These are phyloP conservation scores for Vicugna pacos DNA, from an alignment of 2,113 vertebrate species.

Conservation along the genomic window DNA sequence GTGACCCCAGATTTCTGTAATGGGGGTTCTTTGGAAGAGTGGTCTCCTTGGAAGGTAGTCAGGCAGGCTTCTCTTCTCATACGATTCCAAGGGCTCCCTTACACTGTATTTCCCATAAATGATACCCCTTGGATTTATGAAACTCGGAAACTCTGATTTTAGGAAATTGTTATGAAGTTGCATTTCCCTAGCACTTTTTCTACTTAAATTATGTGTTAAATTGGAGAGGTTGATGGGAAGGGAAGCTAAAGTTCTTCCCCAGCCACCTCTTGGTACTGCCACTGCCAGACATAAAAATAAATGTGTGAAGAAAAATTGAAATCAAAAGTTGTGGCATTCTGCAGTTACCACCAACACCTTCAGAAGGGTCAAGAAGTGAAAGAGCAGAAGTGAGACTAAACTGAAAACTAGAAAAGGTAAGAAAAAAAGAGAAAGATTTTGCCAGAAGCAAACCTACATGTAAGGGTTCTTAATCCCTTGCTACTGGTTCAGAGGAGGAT, in stretches of 20 bases:
- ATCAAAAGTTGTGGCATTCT: neutral
- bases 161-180: neutral
- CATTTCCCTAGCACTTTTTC: neutral
- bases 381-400: neutral
- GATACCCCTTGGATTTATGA: neutral
- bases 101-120: neutral
- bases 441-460: neutral
- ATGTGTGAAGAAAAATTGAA: neutral
- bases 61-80: neutral
- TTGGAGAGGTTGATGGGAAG: neutral
- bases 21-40: neutral
- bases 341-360: neutral
- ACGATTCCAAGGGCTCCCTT: neutral
- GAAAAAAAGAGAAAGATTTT: neutral
- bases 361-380: neutral
- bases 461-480: neutral
- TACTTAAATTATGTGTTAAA: neutral
- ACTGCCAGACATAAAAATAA: neutral
- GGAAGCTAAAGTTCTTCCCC: neutral
- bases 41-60: neutral
- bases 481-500: neutral
- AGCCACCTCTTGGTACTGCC: neutral
- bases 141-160: neutral
- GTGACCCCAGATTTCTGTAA: neutral
- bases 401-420: neutral